Conservation (phyloP, 1,140 invertebrate species). For the Drosophila mojavensis region DNA sequence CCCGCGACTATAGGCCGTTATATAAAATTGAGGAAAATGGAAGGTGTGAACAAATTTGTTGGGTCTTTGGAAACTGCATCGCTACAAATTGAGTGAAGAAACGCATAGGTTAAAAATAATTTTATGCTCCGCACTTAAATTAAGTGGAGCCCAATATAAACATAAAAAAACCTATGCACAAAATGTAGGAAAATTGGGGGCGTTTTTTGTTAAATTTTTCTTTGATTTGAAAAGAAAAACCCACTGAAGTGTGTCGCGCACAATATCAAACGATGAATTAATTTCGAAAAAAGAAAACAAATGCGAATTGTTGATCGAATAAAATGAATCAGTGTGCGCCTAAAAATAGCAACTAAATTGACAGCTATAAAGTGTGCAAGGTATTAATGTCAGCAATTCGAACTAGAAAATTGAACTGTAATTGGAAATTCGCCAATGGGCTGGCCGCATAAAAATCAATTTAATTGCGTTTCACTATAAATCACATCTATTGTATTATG, state of each 20-base stretch:
- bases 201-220: conserved; percentile 33
- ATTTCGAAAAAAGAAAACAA: conserved; percentile 39
- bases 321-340: conserved; percentile 28
- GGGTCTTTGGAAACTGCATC: conserved; percentile 41
- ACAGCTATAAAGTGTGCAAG: conserved; percentile 45
- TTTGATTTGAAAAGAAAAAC: conserved; percentile 45
- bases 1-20: conserved; percentile 14
- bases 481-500: conserved; percentile 23
- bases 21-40: conserved; percentile 17
- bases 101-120: conserved; percentile 67
- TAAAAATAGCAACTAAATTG: conserved; percentile 35
- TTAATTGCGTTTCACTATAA: conserved; percentile 28
- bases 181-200: conserved; percentile 23
- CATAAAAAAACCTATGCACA: conserved; percentile 19
- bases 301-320: conserved; percentile 32
- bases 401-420: conserved; percentile 70
- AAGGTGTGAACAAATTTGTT: conserved; percentile 74
- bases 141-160: conserved; percentile 68
- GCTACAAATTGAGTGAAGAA: conserved; percentile 65
- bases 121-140: conserved; percentile 55
- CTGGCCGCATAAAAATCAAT: conserved; percentile 36
- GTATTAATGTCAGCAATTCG: conserved; percentile 63
- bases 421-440: conserved; percentile 67
- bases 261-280: conserved; percentile 62
- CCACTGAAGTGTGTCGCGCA: conserved; percentile 71